Evolutionary conservation across 2,888 invertebrate species (phyloP).

Genomic region (Carcina quercana): DNA sequence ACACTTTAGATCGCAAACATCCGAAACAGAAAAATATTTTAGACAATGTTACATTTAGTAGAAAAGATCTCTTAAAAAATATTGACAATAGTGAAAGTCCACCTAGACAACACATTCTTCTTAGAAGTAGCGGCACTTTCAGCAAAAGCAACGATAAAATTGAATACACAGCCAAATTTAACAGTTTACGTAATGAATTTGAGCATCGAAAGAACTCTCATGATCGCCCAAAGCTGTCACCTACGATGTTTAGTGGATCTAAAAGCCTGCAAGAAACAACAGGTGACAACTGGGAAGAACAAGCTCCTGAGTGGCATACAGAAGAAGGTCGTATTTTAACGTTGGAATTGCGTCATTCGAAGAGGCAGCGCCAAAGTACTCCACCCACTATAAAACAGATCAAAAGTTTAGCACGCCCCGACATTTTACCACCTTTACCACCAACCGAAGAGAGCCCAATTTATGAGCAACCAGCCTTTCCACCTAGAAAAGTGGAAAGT

Average conservation of each 20-base stretch:
- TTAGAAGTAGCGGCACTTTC: constrained; percentile 82
- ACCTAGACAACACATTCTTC: constrained; percentile 70
- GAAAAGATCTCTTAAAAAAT: constrained; percentile 46
- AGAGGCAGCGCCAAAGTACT: constrained; percentile 78
- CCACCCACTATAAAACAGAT: constrained; percentile 63
- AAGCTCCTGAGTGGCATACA: constrained; percentile 47
- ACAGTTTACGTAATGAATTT: constrained; percentile 83
- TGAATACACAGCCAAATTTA: constrained; percentile 65
- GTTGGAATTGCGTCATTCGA: constrained; percentile 82
- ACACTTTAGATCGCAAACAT: constrained; percentile 88
- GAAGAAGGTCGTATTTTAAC: constrained; percentile 80
- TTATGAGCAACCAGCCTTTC: constrained; percentile 74
- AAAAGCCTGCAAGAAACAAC: constrained; percentile 39
- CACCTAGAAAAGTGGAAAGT: constrained; percentile 67
- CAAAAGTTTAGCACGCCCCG: constrained; percentile 75
- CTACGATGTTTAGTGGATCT: constrained; percentile 39
- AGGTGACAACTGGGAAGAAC: constrained; percentile 46
- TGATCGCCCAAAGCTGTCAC: constrained; percentile 49
- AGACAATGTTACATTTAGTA: constrained; percentile 44
- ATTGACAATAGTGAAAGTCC: constrained; percentile 32
- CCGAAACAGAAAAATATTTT: constrained; percentile 51
- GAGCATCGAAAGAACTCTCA: constrained; percentile 75
- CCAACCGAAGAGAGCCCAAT: constrained; percentile 68
- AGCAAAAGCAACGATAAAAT: constrained; percentile 62
- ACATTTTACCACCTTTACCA: constrained; percentile 79